Evolutionary conservation across 2,797 vertebrate genomes (phyloP).

Genomic region (Melopsittacus undulatus): DNA sequence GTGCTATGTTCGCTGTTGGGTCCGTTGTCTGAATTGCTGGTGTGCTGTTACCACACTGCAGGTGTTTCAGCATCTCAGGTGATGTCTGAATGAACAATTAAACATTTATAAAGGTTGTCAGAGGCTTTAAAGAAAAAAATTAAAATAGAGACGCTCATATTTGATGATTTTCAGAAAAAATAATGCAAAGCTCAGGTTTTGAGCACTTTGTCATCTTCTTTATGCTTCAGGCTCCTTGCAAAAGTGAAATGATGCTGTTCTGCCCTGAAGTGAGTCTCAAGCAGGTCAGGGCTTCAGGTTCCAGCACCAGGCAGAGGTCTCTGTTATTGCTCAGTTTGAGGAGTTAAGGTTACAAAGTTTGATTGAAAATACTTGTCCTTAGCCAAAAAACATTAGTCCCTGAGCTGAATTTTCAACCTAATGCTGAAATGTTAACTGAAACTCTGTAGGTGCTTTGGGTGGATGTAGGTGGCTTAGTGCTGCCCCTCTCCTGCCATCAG

Average conservation of each 20-base stretch:
- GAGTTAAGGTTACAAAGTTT: background rate
- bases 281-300: background rate
- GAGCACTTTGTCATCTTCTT: background rate
- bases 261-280: background rate
- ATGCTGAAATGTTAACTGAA: too few relatives aligned
- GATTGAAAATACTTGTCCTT: background rate
- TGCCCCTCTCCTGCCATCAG: background rate
- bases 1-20: rapidly evolving
- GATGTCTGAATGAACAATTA: background rate
- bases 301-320: background rate
- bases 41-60: background rate
- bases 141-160: background rate
- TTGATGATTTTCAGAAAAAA: background rate
- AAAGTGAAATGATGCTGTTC: background rate
- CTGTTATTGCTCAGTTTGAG: background rate
- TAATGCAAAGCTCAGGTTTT: background rate
- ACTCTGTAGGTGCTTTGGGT: background rate
- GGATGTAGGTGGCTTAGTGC: background rate
- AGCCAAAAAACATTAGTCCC: background rate
- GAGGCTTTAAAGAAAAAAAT: background rate
- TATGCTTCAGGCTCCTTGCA: background rate
- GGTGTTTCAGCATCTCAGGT: background rate
- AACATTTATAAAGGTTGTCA: background rate
- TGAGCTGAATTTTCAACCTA: background rate
- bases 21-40: background rate